Evolutionary conservation across 2,113 vertebrate genomes (phyloP).

Genomic region (Siphamia tubifer): DNA sequence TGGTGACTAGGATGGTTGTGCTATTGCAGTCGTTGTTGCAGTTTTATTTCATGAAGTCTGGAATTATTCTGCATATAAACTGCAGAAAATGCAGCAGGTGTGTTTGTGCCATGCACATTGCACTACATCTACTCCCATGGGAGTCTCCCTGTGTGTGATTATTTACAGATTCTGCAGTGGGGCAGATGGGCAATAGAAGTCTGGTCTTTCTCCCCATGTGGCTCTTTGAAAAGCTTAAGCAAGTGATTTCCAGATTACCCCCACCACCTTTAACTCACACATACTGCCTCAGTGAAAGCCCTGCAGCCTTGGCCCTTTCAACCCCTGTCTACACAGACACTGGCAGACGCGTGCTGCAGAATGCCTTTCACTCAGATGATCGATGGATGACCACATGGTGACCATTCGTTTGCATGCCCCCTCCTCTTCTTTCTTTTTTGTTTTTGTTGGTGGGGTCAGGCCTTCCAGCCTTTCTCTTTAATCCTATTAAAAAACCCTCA

Average conservation of each 20-base stretch:
- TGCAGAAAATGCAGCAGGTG: constrained; percentile 65
- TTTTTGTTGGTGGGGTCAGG: constrained; percentile 46
- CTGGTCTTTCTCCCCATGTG: constrained; percentile 15
- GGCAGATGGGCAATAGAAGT: constrained; percentile 68
- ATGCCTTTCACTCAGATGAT: constrained; percentile 63
- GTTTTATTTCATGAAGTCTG: not conserved
- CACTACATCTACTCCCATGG: constrained; percentile 39
- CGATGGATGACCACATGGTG: constrained; percentile 47
- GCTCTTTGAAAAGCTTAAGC: constrained; percentile 47
- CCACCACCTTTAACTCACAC: constrained; percentile 5
- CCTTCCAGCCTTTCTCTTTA: constrained; percentile 50
- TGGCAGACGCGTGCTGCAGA: constrained; percentile 57
- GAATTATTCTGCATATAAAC: constrained; percentile 5
- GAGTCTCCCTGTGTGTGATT: constrained; percentile 5
- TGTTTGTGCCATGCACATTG: constrained; percentile 24
- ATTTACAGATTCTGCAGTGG: constrained; percentile 13
- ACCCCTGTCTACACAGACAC: constrained; percentile 2
- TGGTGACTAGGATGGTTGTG: not conserved
- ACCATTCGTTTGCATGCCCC: constrained; percentile 20
- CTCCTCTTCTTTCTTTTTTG: constrained; percentile 38
- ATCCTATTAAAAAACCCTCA: constrained; percentile 73
- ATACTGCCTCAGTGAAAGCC: constrained; percentile 46
- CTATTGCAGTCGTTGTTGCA: not conserved
- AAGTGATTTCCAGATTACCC: constrained; percentile 55
- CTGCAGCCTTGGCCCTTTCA: constrained; percentile 35